Evolutionary conservation across 2,797 vertebrate genomes (phyloP), one percentile per base, ranked within the genome.

Genomic region (Microhierax caerulescens): DNA sequence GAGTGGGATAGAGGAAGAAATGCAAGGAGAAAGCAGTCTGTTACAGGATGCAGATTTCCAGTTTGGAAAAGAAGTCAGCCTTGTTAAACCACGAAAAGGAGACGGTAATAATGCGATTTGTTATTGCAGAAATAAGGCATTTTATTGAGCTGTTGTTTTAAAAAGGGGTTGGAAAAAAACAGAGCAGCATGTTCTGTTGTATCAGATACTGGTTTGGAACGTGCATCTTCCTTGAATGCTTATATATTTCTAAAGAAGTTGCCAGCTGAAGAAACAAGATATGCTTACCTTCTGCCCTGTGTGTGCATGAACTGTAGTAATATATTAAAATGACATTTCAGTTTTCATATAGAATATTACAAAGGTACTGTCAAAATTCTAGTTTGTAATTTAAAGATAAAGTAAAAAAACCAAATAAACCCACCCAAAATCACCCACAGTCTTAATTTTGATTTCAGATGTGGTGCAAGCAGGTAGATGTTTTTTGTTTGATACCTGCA

Each of bases 1-100:
- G 89, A 97, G 97, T 79, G 97, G 97, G 57, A 70, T 95, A 32
- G 98, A 98, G 10, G 98, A 98, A 93, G 99, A 99, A 83, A 34
- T 96, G 53, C 98, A 98, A 57, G 97, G 92, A 63, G 99, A 99
- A 80, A 98, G 98, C 6, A 92, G 97, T 47, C 86, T 91, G 4
- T 67, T 87, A 37, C 97, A 92, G 56, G 97, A 97, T 72, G 93
- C 93, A 77, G 95, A 97, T 88, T 98, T 98, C 97, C 98, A 95
- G 41, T 88, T 98, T 85, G 98, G 98, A 19, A 98, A 97, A 98
- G 98, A 98, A 96, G 67, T 68, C 83, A 95, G 59, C 67, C 53
- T 86, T 85, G 43, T 82, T 41, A 97, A 96, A 85, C 53, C 95
- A 74, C 96, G 10, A 56, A 97, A 90, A 88, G 97, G 91, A 97